Evolutionary conservation across 1,140 invertebrate genomes (phyloP), one percentile per base, ranked within the genome.

Genomic region (Drosophila burlai): DNA sequence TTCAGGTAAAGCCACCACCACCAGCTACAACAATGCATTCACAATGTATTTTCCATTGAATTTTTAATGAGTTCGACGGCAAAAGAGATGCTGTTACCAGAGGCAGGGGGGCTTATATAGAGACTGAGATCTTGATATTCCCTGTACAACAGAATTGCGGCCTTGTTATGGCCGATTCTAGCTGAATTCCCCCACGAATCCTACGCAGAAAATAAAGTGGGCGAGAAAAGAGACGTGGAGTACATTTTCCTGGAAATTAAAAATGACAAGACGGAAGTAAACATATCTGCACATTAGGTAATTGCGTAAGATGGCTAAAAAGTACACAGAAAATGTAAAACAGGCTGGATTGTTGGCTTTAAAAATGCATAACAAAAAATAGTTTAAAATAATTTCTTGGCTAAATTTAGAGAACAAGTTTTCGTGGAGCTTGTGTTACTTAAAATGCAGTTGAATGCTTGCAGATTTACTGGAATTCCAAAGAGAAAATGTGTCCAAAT

Each of bases 11-110:
- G 43, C 46, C n/a, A 50, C 43, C 42, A 5, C 34, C 78, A 59
- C 31, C 50, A 15, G 3, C 52, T 80, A 68, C 57, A 81, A 50
- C 65, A 77, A 47, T 69, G 62, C 75, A 58, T 65, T 74, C 64
- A 34, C 76, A 89, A 89, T 84, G 81, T 83, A 78, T 84, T 84
- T 90, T 68, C 82, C 85, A 90, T 91, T 91, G 85, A 91, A 90
- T 90, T 90, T 90, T 85, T 82, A 90, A 90, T 91, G 86, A 90
- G 86, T 65, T 75, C 68, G 55, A 46, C 54, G 49, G 49, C 36
- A 38, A 21, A 57, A 31, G n/a, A 24, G 46, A 34, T 16, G 38
- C 52, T 34, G 46, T 21, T 5, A 24, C 5, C 3, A 18, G n/a
- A 13, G 16, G 13, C 34, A 11, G 7, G 60, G n/a, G 24, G 45